phyloP scores from a whole-genome alignment of 2,113 vertebrate genomes.

The Boleophthalmus pectinirostris region DNA sequence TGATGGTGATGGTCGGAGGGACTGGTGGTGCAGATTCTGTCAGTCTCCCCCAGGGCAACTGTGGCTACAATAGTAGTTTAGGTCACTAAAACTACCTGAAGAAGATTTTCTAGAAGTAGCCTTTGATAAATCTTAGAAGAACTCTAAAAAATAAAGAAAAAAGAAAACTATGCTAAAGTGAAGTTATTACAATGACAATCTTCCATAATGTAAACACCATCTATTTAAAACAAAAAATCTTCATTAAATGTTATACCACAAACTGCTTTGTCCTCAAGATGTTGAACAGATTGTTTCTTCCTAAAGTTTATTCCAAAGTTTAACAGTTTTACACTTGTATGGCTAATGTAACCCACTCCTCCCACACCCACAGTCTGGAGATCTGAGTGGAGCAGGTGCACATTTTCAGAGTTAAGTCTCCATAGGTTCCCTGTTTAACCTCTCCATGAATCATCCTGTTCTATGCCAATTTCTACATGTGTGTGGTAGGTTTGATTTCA shows the following conservation, averaged over 20 bases:
- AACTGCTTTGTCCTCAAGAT: neutral
- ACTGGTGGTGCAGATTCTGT: no score
- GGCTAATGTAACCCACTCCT: neutral
- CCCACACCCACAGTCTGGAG: neutral
- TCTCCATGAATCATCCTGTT: conserved; percentile 60
- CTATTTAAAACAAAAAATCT: no score
- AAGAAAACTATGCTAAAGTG: neutral
- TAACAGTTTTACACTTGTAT: neutral
- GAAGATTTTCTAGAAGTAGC: no score
- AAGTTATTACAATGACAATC: neutral
- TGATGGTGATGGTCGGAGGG: no score
- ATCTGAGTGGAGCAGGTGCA: conserved; percentile 62
- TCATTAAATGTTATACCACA: neutral
- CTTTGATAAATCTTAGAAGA: no score
- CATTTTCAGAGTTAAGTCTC: conserved; percentile 49
- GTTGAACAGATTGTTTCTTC: conserved; percentile 7
- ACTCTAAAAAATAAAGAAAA: neutral
- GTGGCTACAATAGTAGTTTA: no score
- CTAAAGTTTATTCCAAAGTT: neutral
- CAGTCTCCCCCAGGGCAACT: no score
- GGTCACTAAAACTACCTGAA: no score
- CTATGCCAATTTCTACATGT: conserved; percentile 36
- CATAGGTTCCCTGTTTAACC: conserved; percentile 55
- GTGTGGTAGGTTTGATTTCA: conserved; percentile 30
- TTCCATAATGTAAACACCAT: neutral